phyloP scores from a whole-genome alignment of 2,113 vertebrate species.

The Nothoprocta pentlandii region DNA sequence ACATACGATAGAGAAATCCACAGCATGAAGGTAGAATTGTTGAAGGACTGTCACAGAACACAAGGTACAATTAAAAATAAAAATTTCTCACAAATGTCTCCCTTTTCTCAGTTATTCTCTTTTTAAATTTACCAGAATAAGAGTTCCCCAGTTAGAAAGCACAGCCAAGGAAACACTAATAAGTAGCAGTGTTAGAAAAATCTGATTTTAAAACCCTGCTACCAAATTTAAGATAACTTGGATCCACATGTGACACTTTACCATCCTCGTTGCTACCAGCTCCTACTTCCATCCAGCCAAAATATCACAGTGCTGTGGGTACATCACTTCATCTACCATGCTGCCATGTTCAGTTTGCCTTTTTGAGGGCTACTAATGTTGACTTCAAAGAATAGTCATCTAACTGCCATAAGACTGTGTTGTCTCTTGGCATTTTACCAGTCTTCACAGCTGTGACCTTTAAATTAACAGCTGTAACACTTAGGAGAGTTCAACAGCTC shows the following conservation, averaged over 20 bases:
- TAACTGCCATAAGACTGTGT: neutral
- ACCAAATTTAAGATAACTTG: neutral
- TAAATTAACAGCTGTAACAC: neutral
- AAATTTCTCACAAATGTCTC: neutral
- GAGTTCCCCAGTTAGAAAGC: neutral
- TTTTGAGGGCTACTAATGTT: neutral
- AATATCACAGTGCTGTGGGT: neutral
- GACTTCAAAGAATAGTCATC: neutral
- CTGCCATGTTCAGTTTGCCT: neutral
- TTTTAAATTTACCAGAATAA: neutral
- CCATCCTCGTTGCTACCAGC: neutral
- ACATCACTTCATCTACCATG: neutral
- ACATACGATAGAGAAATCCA: neutral
- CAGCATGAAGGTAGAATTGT: neutral
- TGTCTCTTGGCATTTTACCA: neutral
- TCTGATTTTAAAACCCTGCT: neutral
- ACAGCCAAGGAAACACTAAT: neutral
- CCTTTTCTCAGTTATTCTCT: neutral
- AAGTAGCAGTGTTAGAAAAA: neutral
- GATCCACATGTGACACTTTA: neutral
- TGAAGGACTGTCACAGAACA: neutral
- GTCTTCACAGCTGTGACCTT: neutral
- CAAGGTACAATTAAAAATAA: neutral
- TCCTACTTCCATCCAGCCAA: neutral
- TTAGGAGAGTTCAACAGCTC: neutral